phyloP scores from a whole-genome alignment of 2,888 invertebrate species.

The Darwinula stevensoni region DNA sequence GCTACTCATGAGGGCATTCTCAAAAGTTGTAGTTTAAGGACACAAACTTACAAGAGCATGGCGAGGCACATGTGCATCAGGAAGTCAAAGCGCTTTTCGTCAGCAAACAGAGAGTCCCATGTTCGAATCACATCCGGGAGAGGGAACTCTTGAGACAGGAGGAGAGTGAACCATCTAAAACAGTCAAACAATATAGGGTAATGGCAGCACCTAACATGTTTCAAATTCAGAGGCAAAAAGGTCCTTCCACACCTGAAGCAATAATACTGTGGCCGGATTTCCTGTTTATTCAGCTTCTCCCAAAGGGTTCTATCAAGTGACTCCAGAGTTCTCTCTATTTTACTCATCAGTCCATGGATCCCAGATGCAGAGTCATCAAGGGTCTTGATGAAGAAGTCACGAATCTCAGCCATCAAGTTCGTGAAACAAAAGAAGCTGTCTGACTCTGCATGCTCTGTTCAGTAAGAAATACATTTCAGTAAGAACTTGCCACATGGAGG shows the following conservation, averaged over 20 bases:
- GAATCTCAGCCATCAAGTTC: constrained; percentile 84
- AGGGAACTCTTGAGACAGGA: constrained; percentile 89
- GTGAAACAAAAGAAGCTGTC: constrained; percentile 97
- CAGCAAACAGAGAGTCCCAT: constrained; percentile 90
- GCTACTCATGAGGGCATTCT: background rate
- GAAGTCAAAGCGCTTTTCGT: constrained; percentile 60
- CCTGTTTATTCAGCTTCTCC: constrained; percentile 43
- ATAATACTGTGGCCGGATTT: constrained; percentile 78
- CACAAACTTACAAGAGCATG: constrained; percentile 61
- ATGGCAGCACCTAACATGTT: no score
- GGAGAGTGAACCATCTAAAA: constrained; percentile 67
- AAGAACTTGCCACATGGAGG: no score
- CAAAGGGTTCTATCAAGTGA: constrained; percentile 44
- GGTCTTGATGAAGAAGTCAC: constrained; percentile 87
- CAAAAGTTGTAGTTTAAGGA: background rate
- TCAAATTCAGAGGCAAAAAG: background rate
- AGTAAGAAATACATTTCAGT: no score
- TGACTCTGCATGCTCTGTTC: constrained; percentile 62
- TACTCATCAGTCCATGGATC: constrained; percentile 59
- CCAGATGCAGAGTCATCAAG: constrained; percentile 77
- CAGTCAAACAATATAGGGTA: background rate
- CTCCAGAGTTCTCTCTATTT: constrained; percentile 32
- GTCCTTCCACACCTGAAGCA: constrained; percentile 38
- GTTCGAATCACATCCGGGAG: constrained; percentile 85
- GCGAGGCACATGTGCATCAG: constrained; percentile 78